Percentiles rank a stretch among this genome's conserved stretches.
Conservation (phyloP, 2,113 vertebrate species). For the Ranitomeya variabilis region DNA sequence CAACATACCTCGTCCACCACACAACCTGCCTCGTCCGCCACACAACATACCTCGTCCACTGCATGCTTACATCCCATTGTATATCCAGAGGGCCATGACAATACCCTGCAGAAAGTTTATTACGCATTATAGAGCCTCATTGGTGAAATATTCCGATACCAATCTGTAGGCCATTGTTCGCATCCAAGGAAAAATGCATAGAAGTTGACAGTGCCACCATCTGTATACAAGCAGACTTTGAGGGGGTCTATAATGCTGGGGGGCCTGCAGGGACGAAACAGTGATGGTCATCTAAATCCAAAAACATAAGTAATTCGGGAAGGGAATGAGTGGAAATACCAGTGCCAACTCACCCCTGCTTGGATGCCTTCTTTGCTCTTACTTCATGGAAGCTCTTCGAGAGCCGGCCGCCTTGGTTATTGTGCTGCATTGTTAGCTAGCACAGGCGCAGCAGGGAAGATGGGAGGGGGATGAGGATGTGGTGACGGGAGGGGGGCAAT, state of each 20-base stretch:
- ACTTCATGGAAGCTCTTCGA: slow-evolving; percentile 53
- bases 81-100: neutral
- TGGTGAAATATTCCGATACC: neutral
- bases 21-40: too few species aligned
- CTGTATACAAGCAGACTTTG: slow-evolving; percentile 1
- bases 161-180: neutral
- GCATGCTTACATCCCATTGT: neutral
- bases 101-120: neutral
- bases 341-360: slow-evolving; percentile 30
- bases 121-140: too few species aligned
- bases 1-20: too few species aligned
- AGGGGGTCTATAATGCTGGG: neutral
- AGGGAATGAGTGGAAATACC: neutral
- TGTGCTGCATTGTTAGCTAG: slow-evolving; percentile 60
- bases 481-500: slow-evolving; percentile 22
- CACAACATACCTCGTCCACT: too few species aligned
- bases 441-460: slow-evolving; percentile 57
- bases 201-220: slow-evolving; percentile 10
- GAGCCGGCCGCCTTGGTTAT: slow-evolving; percentile 50
- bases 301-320: neutral
- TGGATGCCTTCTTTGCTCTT: slow-evolving; percentile 35
- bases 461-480: slow-evolving; percentile 45
- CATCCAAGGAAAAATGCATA: neutral
- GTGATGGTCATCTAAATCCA: neutral
- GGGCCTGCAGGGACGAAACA: neutral